Conservation (phyloP, 2,797 vertebrate genomes). For the Melanotaenia nigrans region DNA sequence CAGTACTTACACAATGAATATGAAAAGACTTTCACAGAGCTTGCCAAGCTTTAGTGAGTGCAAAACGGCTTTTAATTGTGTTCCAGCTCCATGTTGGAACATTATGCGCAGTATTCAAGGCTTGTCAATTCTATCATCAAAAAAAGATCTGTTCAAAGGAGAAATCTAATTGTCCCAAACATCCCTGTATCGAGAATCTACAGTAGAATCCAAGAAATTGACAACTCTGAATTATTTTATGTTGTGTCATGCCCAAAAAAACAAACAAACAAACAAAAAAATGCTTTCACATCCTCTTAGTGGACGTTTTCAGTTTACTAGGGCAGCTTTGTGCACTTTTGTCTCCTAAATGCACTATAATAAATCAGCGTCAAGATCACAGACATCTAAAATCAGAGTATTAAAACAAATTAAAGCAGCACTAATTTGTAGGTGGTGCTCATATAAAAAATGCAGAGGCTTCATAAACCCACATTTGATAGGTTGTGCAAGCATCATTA, state of each 20-base stretch:
- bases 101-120: constrained; percentile 52
- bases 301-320: not conserved
- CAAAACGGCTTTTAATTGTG: constrained; percentile 80
- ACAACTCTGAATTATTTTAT: constrained; percentile 5
- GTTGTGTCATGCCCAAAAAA: not conserved
- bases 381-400: constrained; percentile 22
- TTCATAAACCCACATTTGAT: constrained; percentile 87
- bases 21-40: constrained; percentile 76
- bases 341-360: constrained; percentile 2
- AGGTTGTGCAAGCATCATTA: constrained; percentile 90
- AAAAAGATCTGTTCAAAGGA: constrained; percentile 59
- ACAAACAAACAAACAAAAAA: not conserved
- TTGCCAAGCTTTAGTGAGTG: constrained; percentile 72
- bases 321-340: not conserved
- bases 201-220: constrained; percentile 8
- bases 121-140: constrained; percentile 61
- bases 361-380: constrained; percentile 10
- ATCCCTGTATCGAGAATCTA: constrained; percentile 4
- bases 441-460: constrained; percentile 84
- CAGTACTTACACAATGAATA: constrained; percentile 79
- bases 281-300: not conserved
- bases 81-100: constrained; percentile 62
- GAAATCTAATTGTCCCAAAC: constrained; percentile 40
- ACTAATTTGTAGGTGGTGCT: constrained; percentile 82
- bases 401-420: constrained; percentile 59